Evolutionary conservation across 1,140 invertebrate species (phyloP).

Genomic region (Leguminivora glycinivorella): DNA sequence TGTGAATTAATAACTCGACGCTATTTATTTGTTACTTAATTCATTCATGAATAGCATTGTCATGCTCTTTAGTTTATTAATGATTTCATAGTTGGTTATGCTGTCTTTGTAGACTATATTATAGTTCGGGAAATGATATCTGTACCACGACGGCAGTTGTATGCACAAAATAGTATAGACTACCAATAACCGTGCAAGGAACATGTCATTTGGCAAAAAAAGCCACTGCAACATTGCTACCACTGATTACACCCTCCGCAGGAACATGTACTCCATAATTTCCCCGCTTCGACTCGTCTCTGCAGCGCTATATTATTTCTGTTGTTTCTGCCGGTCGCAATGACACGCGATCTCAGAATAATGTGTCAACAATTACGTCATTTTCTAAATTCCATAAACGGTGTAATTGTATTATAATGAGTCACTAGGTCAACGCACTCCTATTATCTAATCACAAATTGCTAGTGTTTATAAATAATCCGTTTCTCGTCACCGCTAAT

Average conservation of each 20-base stretch:
- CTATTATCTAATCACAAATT: slow-evolving; percentile 21
- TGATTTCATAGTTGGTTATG: neutral
- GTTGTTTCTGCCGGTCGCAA: slow-evolving; percentile 29
- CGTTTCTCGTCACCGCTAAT: slow-evolving; percentile 9
- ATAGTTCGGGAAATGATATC: neutral
- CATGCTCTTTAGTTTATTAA: slow-evolving; percentile 23
- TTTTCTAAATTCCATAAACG: slow-evolving; percentile 17
- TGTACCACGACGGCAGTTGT: neutral
- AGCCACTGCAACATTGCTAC: slow-evolving; percentile 37
- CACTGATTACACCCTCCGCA: slow-evolving; percentile 51
- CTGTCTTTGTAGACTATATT: neutral
- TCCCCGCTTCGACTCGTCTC: slow-evolving; percentile 24
- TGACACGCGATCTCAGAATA: slow-evolving; percentile 2
- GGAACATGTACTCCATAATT: slow-evolving; percentile 32
- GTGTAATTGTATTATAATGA: slow-evolving; percentile 8
- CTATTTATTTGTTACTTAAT: slow-evolving; percentile 22
- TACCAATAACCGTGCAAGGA: slow-evolving; percentile 23
- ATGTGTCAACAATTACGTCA: slow-evolving; percentile 13
- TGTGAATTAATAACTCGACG: slow-evolving; percentile 28
- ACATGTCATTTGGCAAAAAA: slow-evolving; percentile 64
- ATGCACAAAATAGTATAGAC: neutral
- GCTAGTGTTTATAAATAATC: slow-evolving; percentile 15
- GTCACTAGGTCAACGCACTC: slow-evolving; percentile 1
- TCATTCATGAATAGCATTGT: slow-evolving; percentile 22
- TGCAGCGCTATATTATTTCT: slow-evolving; percentile 26